Evolutionary conservation across 1,140 invertebrate species (phyloP).

Genomic region (Neuroterus valhalla): DNA sequence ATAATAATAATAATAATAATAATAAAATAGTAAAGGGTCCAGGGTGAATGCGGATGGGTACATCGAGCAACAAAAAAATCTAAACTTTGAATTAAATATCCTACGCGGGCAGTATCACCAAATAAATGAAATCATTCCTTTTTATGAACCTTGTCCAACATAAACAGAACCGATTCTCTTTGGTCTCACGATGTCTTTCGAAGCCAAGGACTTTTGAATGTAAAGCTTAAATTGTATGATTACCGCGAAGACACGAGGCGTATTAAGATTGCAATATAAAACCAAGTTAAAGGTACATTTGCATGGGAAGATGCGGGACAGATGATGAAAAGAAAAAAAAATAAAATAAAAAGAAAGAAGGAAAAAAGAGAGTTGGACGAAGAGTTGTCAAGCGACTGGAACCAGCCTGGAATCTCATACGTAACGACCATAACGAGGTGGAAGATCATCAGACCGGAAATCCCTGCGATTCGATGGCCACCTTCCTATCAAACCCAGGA

Average conservation of each 20-base stretch:
- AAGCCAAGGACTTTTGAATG: neutral
- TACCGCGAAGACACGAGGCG: constrained; percentile 3
- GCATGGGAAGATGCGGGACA: constrained; percentile 25
- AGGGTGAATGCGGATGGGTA: no score
- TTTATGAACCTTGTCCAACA: neutral
- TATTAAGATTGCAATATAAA: constrained; percentile 13
- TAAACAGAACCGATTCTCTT: neutral
- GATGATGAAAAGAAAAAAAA: constrained; percentile 8
- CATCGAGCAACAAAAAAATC: no score
- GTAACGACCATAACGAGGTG: constrained; percentile 49
- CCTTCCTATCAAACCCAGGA: neutral
- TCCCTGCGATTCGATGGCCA: constrained; percentile 55
- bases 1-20: no score
- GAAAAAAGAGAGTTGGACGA: constrained; percentile 41
- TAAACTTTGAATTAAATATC: no score
- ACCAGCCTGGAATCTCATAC: constrained; percentile 54
- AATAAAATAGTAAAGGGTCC: no score
- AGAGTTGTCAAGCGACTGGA: constrained; percentile 54
- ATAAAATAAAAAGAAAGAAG: constrained; percentile 32
- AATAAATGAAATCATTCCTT: no score
- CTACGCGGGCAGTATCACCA: no score
- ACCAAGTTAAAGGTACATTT: constrained; percentile 1
- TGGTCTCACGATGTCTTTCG: neutral
- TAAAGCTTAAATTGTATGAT: constrained; percentile 13
- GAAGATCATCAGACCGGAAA: constrained; percentile 56